Evolutionary conservation across 1,140 invertebrate genomes (phyloP).

Genomic region (Drosophila nikananu): DNA sequence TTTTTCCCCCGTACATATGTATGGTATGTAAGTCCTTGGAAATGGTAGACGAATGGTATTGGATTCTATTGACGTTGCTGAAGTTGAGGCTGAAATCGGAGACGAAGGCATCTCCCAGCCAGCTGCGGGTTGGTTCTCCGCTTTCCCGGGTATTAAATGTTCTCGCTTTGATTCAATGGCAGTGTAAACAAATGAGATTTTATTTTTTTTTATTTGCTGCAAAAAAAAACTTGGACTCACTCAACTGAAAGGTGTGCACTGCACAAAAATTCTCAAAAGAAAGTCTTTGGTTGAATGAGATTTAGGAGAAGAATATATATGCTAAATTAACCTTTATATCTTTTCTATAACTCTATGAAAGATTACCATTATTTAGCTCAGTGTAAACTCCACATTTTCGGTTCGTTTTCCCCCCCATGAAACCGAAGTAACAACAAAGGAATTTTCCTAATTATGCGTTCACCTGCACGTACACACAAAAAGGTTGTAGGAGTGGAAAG

Average conservation of each 20-base stretch:
- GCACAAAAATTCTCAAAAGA: neutral
- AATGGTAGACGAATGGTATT: slow-evolving; percentile 37
- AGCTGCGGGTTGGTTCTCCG: slow-evolving; percentile 1
- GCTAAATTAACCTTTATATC: neutral
- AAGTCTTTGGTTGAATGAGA: neutral
- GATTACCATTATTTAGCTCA: neutral
- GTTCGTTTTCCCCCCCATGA: slow-evolving; percentile 7
- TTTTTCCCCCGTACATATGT: neutral
- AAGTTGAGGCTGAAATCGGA: slow-evolving; percentile 12
- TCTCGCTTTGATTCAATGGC: slow-evolving; percentile 50
- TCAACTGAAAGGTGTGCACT: slow-evolving; percentile 16
- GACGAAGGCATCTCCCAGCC: neutral
- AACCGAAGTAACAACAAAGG: slow-evolving; percentile 53
- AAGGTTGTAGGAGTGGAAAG: neutral
- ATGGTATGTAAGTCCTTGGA: slow-evolving; percentile 2
- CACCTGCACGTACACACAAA: slow-evolving; percentile 65
- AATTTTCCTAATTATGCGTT: slow-evolving; percentile 80
- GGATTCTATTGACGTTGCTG: slow-evolving; percentile 27
- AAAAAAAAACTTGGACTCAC: slow-evolving; percentile 19
- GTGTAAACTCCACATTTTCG: slow-evolving; percentile 9
- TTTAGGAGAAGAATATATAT: neutral
- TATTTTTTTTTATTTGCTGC: slow-evolving; percentile 19
- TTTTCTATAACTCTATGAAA: neutral
- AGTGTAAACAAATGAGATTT: slow-evolving; percentile 45
- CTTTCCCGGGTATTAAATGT: slow-evolving; percentile 29